These are phyloP conservation scores for Nothoprocta pentlandii DNA, from an alignment of 2,113 vertebrate species.

Conservation along the genomic window DNA sequence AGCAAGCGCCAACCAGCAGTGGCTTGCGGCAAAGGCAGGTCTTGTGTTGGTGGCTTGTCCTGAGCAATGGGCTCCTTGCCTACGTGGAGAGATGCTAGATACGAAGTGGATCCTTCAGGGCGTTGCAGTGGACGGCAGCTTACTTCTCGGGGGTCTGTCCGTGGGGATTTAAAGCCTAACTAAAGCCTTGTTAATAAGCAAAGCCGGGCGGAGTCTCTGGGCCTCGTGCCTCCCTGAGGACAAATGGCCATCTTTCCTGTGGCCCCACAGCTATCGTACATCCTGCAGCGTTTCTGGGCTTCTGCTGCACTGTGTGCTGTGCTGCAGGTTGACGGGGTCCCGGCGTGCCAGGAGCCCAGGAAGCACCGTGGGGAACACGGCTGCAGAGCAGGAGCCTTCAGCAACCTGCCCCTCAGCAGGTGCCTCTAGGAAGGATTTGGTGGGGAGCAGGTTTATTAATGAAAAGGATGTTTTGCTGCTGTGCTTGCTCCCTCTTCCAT, in stretches of 20 bases:
- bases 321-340: accelerated
- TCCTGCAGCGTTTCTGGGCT: background rate
- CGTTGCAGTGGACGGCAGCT: background rate
- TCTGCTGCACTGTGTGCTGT: background rate
- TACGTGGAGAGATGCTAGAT: background rate
- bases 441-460: background rate
- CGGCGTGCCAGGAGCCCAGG: accelerated
- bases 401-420: background rate
- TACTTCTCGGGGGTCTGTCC: background rate
- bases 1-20: too few species aligned
- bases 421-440: background rate
- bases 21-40: background rate
- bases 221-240: too few species aligned
- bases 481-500: background rate
- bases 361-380: accelerated
- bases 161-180: background rate
- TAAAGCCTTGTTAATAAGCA: background rate
- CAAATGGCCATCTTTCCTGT: too few species aligned
- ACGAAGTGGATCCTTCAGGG: background rate
- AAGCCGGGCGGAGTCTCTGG: too few species aligned
- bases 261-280: too few species aligned
- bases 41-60: background rate
- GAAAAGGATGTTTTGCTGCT: accelerated
- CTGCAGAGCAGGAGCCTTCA: background rate
- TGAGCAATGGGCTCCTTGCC: accelerated